Base-by-base conservation (phyloP, 2,113 vertebrate genomes). In the Lophochroa leadbeateri region DNA sequence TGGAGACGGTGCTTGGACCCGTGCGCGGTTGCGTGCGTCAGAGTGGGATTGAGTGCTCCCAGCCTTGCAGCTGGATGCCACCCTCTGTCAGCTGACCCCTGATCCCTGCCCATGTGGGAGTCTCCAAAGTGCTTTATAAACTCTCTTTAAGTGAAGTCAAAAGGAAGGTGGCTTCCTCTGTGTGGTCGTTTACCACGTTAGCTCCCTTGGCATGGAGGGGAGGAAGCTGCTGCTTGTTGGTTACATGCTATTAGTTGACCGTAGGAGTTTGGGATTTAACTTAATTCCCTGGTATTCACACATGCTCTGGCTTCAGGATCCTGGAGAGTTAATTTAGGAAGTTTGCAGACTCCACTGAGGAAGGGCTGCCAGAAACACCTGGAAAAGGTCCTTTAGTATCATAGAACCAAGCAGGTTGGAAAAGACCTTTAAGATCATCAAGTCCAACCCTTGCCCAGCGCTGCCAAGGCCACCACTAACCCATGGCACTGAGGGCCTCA, bases 1-100 rank as follows among this genome's bases (percentile, higher is more conserved):
- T 6, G 13, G 61, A 35, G 69, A 27, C 0, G 0, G n/a, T 0
- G 13, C 52, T 28, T 19, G 44, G 47, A 20, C 20, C 7, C 3
- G 6, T 2, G 33, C 0, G 4, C 1, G 41, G 39, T 41, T 7
- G 4, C 5, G 1, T 10, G 70, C 2, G 4, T 63, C 75, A 5
- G 47, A 63, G 50, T 5, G 0, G 46, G 10, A 6, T 31, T 2
- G 11, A 52, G 47, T 17, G 4, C 76, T 65, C 28, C 55, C 49
- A 28, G 57, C 39, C 25, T 43, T 23, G 57, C 41, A 19, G 52
- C 70, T 75, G 37, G 52, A 28, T 17, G 35, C 44, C 44, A 4
- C 39, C 41, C 20, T 55, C 47, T 5, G 0, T 6, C 14, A 18
- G 60, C 25, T 12, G 69, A 8, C 9, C 3, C 3, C 1, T 11